Conservation (phyloP, 2,113 vertebrate genomes). For the Eulacestoma nigropectus region DNA sequence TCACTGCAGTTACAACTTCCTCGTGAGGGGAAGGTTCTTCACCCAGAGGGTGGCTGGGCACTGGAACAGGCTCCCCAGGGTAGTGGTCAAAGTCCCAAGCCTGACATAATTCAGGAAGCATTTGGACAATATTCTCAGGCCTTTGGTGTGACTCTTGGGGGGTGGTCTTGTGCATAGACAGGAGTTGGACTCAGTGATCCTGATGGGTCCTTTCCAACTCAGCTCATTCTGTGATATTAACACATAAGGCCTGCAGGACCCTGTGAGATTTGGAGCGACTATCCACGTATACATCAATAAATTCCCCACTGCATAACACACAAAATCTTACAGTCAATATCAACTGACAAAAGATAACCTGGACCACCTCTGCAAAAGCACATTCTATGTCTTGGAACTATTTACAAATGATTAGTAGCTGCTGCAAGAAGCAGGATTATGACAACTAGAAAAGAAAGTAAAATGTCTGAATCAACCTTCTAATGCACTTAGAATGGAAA, state of each 20-base stretch:
- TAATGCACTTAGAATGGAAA: neutral
- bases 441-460: neutral
- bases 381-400: neutral
- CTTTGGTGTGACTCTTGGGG: neutral
- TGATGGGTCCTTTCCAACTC: neutral
- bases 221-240: neutral
- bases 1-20: neutral
- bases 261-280: neutral
- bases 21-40: neutral
- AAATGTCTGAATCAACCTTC: neutral
- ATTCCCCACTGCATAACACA: neutral
- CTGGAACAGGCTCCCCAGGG: neutral
- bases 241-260: neutral
- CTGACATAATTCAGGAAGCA: neutral
- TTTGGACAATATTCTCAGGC: neutral
- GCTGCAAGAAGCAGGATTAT: neutral
- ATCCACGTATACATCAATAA: accelerated
- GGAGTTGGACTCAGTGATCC: neutral
- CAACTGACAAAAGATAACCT: neutral
- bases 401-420: neutral
- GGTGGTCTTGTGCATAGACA: neutral
- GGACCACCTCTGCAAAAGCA: neutral
- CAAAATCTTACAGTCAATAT: neutral
- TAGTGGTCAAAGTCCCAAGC: neutral
- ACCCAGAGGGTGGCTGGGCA: neutral